phyloP scores from a whole-genome alignment of 1,140 invertebrate genomes.

The Lucilia cuprina region DNA sequence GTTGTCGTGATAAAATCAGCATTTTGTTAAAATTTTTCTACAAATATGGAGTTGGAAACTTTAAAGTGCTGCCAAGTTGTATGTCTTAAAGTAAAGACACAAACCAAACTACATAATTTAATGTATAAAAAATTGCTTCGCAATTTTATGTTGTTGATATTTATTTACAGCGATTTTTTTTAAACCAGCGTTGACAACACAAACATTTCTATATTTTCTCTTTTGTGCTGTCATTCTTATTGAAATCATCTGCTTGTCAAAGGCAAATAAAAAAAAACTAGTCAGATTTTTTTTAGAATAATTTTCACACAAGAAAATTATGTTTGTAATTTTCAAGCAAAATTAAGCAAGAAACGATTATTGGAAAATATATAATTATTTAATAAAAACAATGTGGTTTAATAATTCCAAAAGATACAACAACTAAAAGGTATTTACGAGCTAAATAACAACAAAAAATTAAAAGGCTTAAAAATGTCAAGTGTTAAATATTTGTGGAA shows the following conservation, averaged over 20 bases:
- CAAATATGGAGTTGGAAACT: no score
- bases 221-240: no score
- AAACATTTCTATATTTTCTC: no score
- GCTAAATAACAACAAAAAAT: not conserved
- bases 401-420: not conserved
- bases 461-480: not conserved
- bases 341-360: not conserved
- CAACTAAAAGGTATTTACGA: not conserved
- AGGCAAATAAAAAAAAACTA: not conserved
- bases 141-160: no score
- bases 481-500: not conserved
- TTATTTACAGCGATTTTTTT: no score
- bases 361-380: not conserved
- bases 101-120: no score
- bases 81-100: no score
- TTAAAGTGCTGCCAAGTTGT: no score
- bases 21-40: no score
- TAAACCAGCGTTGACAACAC: not conserved
- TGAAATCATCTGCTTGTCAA: no score
- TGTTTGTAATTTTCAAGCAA: not conserved
- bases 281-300: constrained; percentile 12
- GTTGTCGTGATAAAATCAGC: no score
- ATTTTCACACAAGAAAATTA: not conserved
- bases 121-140: no score
- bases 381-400: not conserved